Evolutionary conservation across 2,888 invertebrate species (phyloP).

Genomic region (Galerucella calmariensis): DNA sequence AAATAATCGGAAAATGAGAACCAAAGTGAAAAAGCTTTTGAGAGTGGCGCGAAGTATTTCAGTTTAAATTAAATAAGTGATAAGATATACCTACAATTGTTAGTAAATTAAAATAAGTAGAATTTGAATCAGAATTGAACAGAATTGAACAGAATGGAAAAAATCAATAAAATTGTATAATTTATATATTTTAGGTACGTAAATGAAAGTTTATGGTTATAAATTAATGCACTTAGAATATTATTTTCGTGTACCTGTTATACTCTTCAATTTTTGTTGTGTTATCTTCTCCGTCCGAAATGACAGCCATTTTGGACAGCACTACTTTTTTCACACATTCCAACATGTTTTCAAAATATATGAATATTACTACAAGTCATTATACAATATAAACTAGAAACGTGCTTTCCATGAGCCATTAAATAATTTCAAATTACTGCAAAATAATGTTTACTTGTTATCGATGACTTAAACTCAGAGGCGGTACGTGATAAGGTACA

Average conservation of each 20-base stretch:
- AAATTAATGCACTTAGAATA: too few species aligned
- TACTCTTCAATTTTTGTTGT: background rate
- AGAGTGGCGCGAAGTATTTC: too few species aligned
- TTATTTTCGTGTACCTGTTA: background rate
- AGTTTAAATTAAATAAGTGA: too few species aligned
- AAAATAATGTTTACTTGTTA: background rate
- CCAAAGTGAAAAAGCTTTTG: too few species aligned
- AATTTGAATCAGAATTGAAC: too few species aligned
- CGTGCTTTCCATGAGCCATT: background rate
- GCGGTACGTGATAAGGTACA: background rate
- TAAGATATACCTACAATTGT: too few species aligned
- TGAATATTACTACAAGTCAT: background rate
- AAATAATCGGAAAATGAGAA: too few species aligned
- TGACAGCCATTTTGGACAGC: background rate
- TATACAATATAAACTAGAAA: background rate
- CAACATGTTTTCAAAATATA: background rate
- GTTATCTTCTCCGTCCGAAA: background rate
- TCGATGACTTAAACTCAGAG: background rate
- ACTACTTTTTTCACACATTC: background rate
- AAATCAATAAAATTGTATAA: too few species aligned
- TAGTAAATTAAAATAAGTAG: too few species aligned
- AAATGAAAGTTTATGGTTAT: too few species aligned
- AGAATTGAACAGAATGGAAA: too few species aligned
- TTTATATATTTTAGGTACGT: too few species aligned
- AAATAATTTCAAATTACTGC: background rate